Evolutionary conservation across 2,888 invertebrate species (phyloP), one percentile per base, ranked within the genome.

Genomic region (Rotaria sp.): DNA sequence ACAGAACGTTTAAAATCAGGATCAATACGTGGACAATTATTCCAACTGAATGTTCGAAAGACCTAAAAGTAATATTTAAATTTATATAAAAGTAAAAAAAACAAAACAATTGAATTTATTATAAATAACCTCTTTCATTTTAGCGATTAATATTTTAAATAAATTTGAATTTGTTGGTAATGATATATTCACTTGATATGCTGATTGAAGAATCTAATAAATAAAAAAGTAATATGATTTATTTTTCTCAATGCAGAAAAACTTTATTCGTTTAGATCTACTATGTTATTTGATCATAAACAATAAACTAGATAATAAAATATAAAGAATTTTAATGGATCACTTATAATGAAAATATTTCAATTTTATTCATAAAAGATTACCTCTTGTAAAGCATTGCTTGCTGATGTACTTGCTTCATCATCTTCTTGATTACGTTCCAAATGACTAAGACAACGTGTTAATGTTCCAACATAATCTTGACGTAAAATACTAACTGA

Each of bases 401-500:
- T 85, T 13, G 85, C 85, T 41, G 85, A 84, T 45, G 38, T 10
- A n/a, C 50, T 38, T 11, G 8, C 13, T 5, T 35, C 35, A 84
- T 59, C 55, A n/a, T 55, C 84, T 26, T 59, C 85, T 67, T 85
- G 85, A 24, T 18, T 30, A 84, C 75, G 55, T 80, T 87, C 85
- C 45, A 87, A 75, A 75, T 55, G 45, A 18, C 26, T 35, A 26
- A 87, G 24, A 52, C 87, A 87, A 41, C 85, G 67, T 57, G 57
- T 86, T 41, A 87, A 74, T 48, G 87, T 87, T 30, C 85, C 85
- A n/a, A 85, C 48, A 50, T 95, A 95, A 2, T 94, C 94, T 88
- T 95, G 95, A 88, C 94, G 94, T 74, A 96, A 92, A 89, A 95
- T 94, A 89, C 95, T 94, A 2, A 96, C 94, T 26, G 95, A 95